Evolutionary conservation across 2,797 vertebrate species (phyloP).

Genomic region (Petrocephalus schoutedeni): DNA sequence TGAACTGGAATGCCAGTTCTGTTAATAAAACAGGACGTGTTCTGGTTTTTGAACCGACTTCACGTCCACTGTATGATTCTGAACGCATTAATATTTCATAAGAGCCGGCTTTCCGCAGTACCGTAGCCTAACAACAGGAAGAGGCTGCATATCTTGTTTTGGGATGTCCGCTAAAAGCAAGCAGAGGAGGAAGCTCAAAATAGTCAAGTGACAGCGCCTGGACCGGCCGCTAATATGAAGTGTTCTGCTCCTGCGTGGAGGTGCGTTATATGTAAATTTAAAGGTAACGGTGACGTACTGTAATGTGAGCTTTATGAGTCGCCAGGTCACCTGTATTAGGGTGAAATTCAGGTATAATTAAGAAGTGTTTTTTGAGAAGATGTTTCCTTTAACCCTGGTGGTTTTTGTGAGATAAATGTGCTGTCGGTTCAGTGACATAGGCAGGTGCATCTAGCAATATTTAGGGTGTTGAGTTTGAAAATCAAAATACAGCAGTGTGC

Average conservation of each 20-base stretch:
- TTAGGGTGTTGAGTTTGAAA: neutral
- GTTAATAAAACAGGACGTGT: neutral
- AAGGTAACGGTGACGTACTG: neutral
- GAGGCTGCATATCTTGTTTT: neutral
- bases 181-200: neutral
- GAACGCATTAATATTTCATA: constrained; percentile 8
- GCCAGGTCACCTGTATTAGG: neutral
- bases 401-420: neutral
- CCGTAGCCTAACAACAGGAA: neutral
- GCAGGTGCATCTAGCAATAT: neutral
- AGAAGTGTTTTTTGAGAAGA: neutral
- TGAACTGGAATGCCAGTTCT: neutral
- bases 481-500: constrained; percentile 7
- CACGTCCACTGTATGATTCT: neutral
- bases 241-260: neutral
- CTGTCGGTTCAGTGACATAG: neutral
- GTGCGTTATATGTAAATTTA: neutral
- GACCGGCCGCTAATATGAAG: neutral
- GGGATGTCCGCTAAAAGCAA: neutral
- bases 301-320: neutral
- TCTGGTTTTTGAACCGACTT: neutral
- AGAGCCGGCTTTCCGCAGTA: neutral
- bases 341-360: neutral
- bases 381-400: neutral
- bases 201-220: neutral